Conservation (phyloP, 30 jellyfish, hydroid and myxozoan species). For the Pseudorhiza aurosa region DNA sequence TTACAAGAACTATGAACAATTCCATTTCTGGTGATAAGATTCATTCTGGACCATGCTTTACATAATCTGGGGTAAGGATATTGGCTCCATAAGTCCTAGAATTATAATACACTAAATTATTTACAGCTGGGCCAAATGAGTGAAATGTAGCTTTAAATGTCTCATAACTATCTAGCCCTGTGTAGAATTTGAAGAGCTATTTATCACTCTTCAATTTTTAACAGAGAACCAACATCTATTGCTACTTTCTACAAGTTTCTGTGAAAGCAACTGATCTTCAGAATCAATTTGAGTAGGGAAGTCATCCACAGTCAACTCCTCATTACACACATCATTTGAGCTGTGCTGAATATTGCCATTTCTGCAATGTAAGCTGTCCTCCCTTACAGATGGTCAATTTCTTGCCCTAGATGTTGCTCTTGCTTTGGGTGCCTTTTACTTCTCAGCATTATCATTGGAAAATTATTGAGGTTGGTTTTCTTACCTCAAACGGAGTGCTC, state of each 20-base stretch:
- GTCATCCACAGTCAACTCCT: no score
- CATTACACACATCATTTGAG: no score
- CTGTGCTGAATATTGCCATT: no score
- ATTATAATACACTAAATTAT: background rate
- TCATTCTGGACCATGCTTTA: slow-evolving; percentile 6
- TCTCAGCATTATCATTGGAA: slow-evolving; percentile 34
- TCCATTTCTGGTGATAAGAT: background rate
- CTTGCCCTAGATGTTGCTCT: no score
- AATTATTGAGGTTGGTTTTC: slow-evolving; percentile 25
- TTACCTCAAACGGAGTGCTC: no score
- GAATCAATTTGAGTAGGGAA: no score
- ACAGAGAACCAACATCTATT: no score
- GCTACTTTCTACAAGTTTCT: no score
- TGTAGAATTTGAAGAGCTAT: slow-evolving; percentile 1
- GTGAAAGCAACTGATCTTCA: no score
- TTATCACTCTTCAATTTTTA: background rate
- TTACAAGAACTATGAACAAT: slow-evolving; percentile 11
- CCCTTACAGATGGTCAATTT: background rate
- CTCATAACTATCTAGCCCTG: slow-evolving; percentile 7
- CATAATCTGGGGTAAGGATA: background rate
- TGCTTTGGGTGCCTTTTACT: background rate
- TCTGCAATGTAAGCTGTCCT: no score
- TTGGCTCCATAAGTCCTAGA: background rate
- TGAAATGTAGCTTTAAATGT: background rate
- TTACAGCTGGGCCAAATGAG: slow-evolving; percentile 18